Evolutionary conservation across 2,888 invertebrate species (phyloP), one percentile per base, ranked within the genome.

Genomic region (Catonia carolina): DNA sequence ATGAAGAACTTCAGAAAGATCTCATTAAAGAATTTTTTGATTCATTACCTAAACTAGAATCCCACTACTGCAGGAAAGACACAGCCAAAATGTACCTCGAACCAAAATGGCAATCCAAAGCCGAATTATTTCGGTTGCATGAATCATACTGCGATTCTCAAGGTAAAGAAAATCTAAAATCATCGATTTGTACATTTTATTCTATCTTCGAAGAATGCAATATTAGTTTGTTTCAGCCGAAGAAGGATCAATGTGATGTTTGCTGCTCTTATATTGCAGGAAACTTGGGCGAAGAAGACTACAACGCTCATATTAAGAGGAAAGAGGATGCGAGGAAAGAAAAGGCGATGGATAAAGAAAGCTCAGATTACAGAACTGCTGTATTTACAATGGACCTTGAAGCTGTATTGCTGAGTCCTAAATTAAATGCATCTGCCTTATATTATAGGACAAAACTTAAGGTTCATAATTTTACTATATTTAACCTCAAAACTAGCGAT

Each of bases 391-490:
- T 39, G 39, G 39, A 39, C 39, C 7, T 22, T 15, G 47, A 54
- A 20, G 48, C 54, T 18, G 54, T 54, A 20, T 20, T 47, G 22
- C 31, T 54, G 3, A 27, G 54, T 54, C 54, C 54, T 4, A 14
- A 20, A 15, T 49, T 54, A 14, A 18, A 54, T 27, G 49, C 48
- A 50, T 47, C 33, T 33, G 54, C 54, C 15, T 35, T 49, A n/a
- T 54, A 54, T 48, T 56, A 52, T 20, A 41, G 15, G 12, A 49
- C 49, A 15, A 55, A 55, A 14, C 50, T 41, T 8, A 56, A 51
- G 33, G 39, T 56, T n/a, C 56, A 41, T 23, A 56, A n/a, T n/a
- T n/a, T n/a, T n/a, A n/a, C n/a, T n/a, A n/a, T n/a, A n/a, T n/a
- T n/a, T n/a, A n/a, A n/a, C n/a, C n/a, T n/a, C n/a, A n/a, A n/a